These are phyloP conservation scores for Tanytarsus gracilentus DNA, from an alignment of 2,888 invertebrate genomes.

Conservation along the genomic window DNA sequence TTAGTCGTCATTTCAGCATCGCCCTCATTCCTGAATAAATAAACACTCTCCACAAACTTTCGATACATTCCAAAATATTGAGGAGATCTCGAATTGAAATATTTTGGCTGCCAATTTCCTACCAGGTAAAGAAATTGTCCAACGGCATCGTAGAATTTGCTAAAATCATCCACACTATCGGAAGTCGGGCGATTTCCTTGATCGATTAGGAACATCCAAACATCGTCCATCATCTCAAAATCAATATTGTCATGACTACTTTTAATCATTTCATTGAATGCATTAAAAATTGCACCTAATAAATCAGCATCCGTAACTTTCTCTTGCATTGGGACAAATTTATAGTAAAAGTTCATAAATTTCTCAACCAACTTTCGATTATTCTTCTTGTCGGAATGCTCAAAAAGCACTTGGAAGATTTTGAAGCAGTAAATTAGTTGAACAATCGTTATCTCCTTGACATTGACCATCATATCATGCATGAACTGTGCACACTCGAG, in stretches of 20 bases:
- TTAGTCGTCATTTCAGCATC: background rate
- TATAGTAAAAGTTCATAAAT: slow-evolving; percentile 1
- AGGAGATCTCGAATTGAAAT: slow-evolving; percentile 12
- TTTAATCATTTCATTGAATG: slow-evolving; percentile 5
- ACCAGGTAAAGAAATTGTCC: slow-evolving; percentile 14
- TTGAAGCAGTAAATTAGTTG: slow-evolving; percentile 12
- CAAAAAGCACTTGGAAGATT: slow-evolving; percentile 6
- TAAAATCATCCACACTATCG: background rate
- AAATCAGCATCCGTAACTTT: background rate
- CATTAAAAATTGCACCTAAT: background rate
- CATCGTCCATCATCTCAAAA: slow-evolving; percentile 4
- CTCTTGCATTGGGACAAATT: background rate
- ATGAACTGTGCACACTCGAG: background rate
- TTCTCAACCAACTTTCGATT: background rate
- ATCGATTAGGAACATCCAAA: slow-evolving; percentile 1
- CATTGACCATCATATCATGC: background rate
- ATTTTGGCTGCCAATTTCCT: slow-evolving; percentile 1
- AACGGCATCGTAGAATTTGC: slow-evolving; percentile 7
- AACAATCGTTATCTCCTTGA: background rate
- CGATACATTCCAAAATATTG: slow-evolving; percentile 20
- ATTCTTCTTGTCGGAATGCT: background rate
- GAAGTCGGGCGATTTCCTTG: background rate
- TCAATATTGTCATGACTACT: background rate
- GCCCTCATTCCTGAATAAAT: slow-evolving; percentile 17
- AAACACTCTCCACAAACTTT: slow-evolving; percentile 11